phyloP scores from a whole-genome alignment of 2,888 invertebrate genomes.

The Seira musarum region DNA sequence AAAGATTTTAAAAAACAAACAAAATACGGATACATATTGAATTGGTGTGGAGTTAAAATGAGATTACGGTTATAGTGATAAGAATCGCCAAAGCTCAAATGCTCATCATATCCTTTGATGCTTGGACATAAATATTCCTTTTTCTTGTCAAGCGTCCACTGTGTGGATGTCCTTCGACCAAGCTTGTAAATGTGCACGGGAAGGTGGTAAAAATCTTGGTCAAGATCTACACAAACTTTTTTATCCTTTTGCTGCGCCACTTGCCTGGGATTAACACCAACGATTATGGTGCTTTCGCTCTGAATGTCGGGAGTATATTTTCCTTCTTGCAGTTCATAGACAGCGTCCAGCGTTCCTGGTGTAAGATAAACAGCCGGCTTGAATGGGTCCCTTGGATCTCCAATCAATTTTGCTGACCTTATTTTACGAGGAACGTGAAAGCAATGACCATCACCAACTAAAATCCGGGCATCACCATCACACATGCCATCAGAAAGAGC shows the following conservation, averaged over 20 bases:
- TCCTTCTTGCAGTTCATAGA: constrained; percentile 29
- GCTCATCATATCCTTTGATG: constrained; percentile 22
- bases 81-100: constrained; percentile 53
- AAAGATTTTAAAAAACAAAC: too few species aligned
- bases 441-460: constrained; percentile 53
- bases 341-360: constrained; percentile 24
- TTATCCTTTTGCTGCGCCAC: constrained; percentile 34
- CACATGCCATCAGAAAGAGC: constrained; percentile 50
- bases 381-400: constrained; percentile 47
- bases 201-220: constrained; percentile 13
- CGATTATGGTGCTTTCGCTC: constrained; percentile 17
- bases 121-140: constrained; percentile 17
- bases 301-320: constrained; percentile 18
- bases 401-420: constrained; percentile 48
- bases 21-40: too few species aligned
- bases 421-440: constrained; percentile 39
- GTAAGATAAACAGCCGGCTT: constrained; percentile 37
- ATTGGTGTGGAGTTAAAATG: too few species aligned
- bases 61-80: too few species aligned
- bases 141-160: constrained; percentile 27
- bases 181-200: constrained; percentile 44
- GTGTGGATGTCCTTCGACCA: constrained; percentile 24
- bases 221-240: constrained; percentile 33
- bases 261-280: constrained; percentile 51
- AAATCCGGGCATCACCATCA: constrained; percentile 34